Evolutionary conservation across 2,113 vertebrate genomes (phyloP).

Genomic region (Hystrix brachyura): DNA sequence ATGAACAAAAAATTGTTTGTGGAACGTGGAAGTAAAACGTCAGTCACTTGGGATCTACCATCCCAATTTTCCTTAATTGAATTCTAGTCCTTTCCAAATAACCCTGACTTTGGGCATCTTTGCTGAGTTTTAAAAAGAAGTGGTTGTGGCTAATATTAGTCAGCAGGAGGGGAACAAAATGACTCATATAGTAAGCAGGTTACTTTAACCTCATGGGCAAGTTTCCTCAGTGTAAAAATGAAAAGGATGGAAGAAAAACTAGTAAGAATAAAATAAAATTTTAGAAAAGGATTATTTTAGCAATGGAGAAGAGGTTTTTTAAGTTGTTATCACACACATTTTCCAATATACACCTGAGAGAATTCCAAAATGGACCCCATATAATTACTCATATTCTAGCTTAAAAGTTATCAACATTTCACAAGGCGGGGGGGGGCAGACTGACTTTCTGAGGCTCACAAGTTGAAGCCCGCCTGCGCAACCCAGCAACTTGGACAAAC

Average conservation of each 20-base stretch:
- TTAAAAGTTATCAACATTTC: slow-evolving; percentile 1
- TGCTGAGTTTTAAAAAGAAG: background rate
- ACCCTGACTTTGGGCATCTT: background rate
- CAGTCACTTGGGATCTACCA: background rate
- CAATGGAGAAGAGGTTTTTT: background rate
- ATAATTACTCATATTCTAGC: background rate
- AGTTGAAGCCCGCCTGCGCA: background rate
- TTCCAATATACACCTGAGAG: background rate
- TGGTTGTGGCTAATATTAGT: slow-evolving; percentile 25
- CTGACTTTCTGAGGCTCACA: background rate
- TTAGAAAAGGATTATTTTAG: background rate
- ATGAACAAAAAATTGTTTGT: background rate
- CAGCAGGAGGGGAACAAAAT: background rate
- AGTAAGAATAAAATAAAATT: background rate
- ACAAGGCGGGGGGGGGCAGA: background rate
- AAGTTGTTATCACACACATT: background rate
- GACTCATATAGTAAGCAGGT: background rate
- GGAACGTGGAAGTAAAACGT: background rate
- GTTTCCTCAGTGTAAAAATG: background rate
- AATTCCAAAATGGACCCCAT: background rate
- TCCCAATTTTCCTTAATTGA: background rate
- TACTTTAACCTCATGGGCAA: background rate
- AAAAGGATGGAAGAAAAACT: background rate
- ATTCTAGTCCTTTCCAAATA: background rate
- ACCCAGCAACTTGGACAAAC: background rate